These are phyloP conservation scores for Cebidichthys violaceus DNA, from an alignment of 2,113 vertebrate species.

Conservation along the genomic window DNA sequence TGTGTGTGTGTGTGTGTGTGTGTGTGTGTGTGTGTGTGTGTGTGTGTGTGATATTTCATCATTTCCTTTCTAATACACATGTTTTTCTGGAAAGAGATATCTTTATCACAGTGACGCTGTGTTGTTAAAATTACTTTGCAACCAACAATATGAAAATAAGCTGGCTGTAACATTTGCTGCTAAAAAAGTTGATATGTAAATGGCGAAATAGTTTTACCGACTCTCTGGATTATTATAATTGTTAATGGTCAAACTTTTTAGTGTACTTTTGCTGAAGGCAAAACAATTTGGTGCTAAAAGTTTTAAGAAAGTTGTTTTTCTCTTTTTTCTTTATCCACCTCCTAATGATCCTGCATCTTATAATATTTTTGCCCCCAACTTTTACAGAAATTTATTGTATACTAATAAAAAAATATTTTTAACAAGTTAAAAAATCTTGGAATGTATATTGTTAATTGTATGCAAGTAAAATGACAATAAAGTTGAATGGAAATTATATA, in stretches of 20 bases:
- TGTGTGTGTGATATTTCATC: too few relatives aligned
- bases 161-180: background rate
- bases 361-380: background rate
- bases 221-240: too few relatives aligned
- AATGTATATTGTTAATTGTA: background rate
- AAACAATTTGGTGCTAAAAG: background rate
- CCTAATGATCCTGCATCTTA: background rate
- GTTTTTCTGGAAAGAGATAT: background rate
- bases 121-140: background rate
- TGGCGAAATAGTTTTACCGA: background rate
- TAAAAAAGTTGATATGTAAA: background rate
- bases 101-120: background rate
- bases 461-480: background rate
- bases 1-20: background rate
- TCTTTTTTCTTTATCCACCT: background rate
- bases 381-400: background rate
- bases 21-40: background rate
- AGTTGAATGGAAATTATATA: background rate
- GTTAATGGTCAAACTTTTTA: too few relatives aligned
- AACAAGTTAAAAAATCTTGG: background rate
- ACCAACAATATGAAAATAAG: background rate
- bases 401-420: too few relatives aligned
- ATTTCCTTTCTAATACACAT: background rate
- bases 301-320: background rate
- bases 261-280: too few relatives aligned